Conservation (phyloP, 2,113 vertebrate genomes). For the Eubucco bourcierii region DNA sequence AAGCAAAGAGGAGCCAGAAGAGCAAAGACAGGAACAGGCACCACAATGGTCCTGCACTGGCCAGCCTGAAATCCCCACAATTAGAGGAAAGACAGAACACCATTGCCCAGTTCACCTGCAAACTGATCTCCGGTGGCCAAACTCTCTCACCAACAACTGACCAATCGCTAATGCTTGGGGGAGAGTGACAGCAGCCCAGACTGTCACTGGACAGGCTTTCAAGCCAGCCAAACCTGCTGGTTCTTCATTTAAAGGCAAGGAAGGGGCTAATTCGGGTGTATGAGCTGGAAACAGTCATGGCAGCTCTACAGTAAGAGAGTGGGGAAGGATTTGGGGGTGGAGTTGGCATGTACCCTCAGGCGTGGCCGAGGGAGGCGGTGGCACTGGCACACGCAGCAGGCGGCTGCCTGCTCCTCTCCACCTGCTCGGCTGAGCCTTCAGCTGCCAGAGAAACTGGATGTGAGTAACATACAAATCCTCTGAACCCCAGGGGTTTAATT, state of each 20-base stretch:
- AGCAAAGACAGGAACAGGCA: fast-evolving
- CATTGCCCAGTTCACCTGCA: neutral
- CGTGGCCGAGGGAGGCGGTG: neutral
- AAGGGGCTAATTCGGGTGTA: neutral
- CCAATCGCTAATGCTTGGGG: fast-evolving
- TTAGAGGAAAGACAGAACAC: neutral
- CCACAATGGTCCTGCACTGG: no score
- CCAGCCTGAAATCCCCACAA: neutral
- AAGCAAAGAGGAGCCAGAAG: neutral
- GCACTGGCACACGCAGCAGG: fast-evolving
- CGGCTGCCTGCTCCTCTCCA: neutral
- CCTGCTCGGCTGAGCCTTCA: neutral
- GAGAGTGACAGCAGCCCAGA: neutral
- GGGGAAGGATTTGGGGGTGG: neutral
- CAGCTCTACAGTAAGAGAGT: neutral
- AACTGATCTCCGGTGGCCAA: neutral
- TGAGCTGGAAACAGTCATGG: neutral
- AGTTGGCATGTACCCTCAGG: neutral
- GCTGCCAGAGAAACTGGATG: fast-evolving
- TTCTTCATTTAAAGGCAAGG: neutral
- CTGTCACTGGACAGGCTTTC: neutral
- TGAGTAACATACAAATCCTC: neutral
- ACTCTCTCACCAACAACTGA: neutral
- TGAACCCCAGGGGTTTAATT: neutral
- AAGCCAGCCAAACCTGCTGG: neutral